These are phyloP conservation scores for Argya squamiceps DNA, from an alignment of 2,797 vertebrate genomes.

Conservation along the genomic window DNA sequence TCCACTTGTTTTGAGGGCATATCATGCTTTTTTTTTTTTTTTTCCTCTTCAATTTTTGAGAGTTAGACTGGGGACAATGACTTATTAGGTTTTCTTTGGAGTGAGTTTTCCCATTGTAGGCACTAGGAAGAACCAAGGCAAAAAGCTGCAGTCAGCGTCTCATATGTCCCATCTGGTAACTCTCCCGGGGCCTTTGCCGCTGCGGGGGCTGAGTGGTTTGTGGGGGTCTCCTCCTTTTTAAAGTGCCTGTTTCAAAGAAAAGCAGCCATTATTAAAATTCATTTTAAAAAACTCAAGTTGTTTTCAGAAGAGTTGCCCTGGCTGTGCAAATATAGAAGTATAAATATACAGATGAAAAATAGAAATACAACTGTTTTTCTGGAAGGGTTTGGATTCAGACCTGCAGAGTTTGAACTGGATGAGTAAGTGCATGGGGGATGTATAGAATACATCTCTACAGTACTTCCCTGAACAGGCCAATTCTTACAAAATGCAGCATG, in stretches of 20 bases:
- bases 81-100: slow-evolving; percentile 95
- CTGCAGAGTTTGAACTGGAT: not conserved
- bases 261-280: not conserved
- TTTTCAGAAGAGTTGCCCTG: not conserved
- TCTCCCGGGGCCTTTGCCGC: slow-evolving; percentile 83
- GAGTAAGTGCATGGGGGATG: not conserved
- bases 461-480: not conserved
- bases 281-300: not conserved
- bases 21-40: slow-evolving; percentile 72
- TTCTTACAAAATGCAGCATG: not conserved
- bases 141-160: slow-evolving; percentile 85
- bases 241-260: slow-evolving; percentile 82
- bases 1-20: slow-evolving; percentile 77
- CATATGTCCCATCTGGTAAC: slow-evolving; percentile 92
- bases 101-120: slow-evolving; percentile 93
- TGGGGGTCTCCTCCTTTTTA: slow-evolving; percentile 87
- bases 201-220: slow-evolving; percentile 82
- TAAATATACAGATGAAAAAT: too few species aligned
- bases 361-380: not conserved
- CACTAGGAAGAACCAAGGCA: slow-evolving; percentile 95
- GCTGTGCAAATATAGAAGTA: not conserved
- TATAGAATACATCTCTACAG: not conserved
- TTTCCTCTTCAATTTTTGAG: slow-evolving; percentile 70
- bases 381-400: not conserved
- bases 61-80: slow-evolving; percentile 78